Evolutionary conservation across 1,140 invertebrate species (phyloP).

Genomic region (Vanessa atalanta): DNA sequence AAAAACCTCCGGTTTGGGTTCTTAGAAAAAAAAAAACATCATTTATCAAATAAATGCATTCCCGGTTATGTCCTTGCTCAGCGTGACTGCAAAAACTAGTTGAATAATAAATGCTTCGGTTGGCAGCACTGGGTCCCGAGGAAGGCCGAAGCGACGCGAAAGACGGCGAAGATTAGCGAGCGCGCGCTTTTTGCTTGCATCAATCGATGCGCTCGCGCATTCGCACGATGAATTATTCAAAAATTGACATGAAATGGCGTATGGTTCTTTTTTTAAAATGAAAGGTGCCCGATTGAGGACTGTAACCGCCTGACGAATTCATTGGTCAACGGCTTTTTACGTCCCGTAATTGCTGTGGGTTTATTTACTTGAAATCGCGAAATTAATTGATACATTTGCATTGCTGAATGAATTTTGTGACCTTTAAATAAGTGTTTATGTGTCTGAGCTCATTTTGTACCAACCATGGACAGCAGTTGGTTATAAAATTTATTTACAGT

Average conservation of each 20-base stretch:
- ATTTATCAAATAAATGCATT: constrained; percentile 80
- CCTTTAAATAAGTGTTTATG: constrained; percentile 36
- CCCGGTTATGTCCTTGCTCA: constrained; percentile 75
- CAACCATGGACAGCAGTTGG: constrained; percentile 40
- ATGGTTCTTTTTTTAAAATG: constrained; percentile 79
- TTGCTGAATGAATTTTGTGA: constrained; percentile 29
- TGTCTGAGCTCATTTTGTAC: constrained; percentile 33
- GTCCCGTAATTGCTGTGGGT: constrained; percentile 72
- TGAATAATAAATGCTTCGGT: constrained; percentile 75
- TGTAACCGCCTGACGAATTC: constrained; percentile 80
- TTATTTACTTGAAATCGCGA: constrained; percentile 42
- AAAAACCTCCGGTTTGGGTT: constrained; percentile 55
- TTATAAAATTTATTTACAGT: constrained; percentile 64
- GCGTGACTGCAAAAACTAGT: constrained; percentile 78
- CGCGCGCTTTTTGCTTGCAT: constrained; percentile 78
- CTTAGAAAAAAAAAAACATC: constrained; percentile 72
- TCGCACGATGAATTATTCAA: constrained; percentile 80
- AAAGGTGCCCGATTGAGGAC: constrained; percentile 81
- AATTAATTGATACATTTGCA: constrained; percentile 37
- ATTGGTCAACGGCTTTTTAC: constrained; percentile 79
- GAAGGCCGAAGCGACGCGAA: constrained; percentile 69
- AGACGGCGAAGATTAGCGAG: constrained; percentile 77
- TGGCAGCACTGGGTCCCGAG: constrained; percentile 72
- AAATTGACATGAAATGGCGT: constrained; percentile 81
- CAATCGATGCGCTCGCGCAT: constrained; percentile 80